Evolutionary conservation across 92 coral and sea anemone genomes (phyloP), one percentile per base, ranked within the genome.

Genomic region (Plumapathes pennacea): DNA sequence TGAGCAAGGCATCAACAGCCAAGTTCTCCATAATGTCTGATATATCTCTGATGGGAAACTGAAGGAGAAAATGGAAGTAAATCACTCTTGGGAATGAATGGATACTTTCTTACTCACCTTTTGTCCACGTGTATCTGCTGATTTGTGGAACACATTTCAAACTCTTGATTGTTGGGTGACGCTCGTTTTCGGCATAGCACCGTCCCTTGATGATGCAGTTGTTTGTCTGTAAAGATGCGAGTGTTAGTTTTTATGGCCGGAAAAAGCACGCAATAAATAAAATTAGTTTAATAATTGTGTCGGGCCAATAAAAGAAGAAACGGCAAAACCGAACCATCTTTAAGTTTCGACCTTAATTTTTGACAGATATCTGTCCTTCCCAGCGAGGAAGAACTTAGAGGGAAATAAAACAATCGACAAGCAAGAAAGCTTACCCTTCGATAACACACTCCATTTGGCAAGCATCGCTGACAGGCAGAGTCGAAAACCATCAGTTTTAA

Each of bases 171-270:
- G 48, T 79, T 1, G 95, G 80, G 44, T 87, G 78, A 30, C 74
- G 69, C 38, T 87, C 95, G 25, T 87, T 85, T 25, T 82, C 76
- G 2, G 81, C 77, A 33, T 87, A 87, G 25, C 95, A 87, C 30
- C 65, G 48, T 9, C 95, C 95, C 25, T 62, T 62, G 45, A 87
- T 87, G 22, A 77, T 26, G 54, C 95, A 87, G 72, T 77, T 83
- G 38, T 62, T 77, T 36, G 54, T 80, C 95, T 87, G 44, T 44
- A n/a, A n/a, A n/a, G n/a, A n/a, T n/a, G n/a, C n/a, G n/a, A n/a
- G n/a, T n/a, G n/a, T n/a, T n/a, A n/a, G n/a, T n/a, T n/a, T n/a
- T n/a, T n/a, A n/a, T n/a, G n/a, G n/a, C n/a, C n/a, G n/a, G n/a
- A n/a, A n/a, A n/a, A n/a, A n/a, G n/a, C n/a, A n/a, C n/a, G n/a